phyloP scores from a whole-genome alignment of 2,888 invertebrate genomes.

The Cepaea hortensis region DNA sequence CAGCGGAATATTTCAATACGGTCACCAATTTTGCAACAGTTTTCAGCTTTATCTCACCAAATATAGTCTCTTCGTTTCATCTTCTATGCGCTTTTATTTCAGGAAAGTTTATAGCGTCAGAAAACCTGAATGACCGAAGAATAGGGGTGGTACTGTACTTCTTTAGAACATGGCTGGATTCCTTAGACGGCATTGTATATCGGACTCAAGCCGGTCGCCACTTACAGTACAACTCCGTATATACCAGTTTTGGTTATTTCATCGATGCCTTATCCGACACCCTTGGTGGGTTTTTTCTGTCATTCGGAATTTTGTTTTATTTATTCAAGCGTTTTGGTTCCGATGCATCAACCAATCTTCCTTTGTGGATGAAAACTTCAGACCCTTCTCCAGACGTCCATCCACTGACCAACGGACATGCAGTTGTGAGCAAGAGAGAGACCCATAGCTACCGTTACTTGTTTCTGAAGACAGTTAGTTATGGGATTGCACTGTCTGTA shows the following conservation, averaged over 20 bases:
- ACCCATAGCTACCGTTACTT: constrained; percentile 59
- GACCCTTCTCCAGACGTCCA: not conserved
- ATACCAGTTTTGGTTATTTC: constrained; percentile 44
- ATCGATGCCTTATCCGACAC: constrained; percentile 46
- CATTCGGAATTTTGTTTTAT: constrained; percentile 48
- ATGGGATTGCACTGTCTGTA: constrained; percentile 59
- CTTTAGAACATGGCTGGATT: constrained; percentile 88
- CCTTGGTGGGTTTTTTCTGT: constrained; percentile 46
- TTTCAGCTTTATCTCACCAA: constrained; percentile 84
- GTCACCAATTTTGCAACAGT: constrained; percentile 81
- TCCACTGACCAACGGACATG: constrained; percentile 28
- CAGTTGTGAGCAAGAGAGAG: not conserved
- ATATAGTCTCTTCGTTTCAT: constrained; percentile 88
- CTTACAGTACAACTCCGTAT: constrained; percentile 48
- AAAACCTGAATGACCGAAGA: constrained; percentile 84
- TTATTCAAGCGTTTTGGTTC: constrained; percentile 43
- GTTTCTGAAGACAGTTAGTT: constrained; percentile 63
- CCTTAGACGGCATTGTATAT: constrained; percentile 90
- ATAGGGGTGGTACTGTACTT: constrained; percentile 87
- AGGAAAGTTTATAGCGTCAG: constrained; percentile 85
- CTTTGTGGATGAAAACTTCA: constrained; percentile 2
- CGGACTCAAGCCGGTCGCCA: constrained; percentile 79
- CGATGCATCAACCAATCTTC: constrained; percentile 40
- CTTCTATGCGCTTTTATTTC: constrained; percentile 85
- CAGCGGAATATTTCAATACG: constrained; percentile 84